A percentile compares a stretch with the other conserved stretches of the same genome.
Conservation (phyloP, 2,113 vertebrate genomes). For the Gymnorhina tibicen region DNA sequence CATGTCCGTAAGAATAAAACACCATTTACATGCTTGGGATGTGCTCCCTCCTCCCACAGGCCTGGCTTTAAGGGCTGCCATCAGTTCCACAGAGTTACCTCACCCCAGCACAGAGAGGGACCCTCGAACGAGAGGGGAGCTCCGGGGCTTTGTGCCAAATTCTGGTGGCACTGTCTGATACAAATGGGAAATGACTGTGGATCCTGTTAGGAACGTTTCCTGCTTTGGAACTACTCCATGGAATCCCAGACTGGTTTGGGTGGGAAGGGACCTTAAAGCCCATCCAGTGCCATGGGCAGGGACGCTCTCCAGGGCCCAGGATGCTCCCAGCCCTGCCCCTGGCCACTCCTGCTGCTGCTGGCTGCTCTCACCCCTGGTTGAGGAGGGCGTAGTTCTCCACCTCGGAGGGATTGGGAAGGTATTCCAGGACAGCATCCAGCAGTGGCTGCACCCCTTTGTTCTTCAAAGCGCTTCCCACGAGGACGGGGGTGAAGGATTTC, state of each 20-base stretch:
- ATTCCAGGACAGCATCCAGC: conserved; percentile 88
- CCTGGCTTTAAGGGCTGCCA: background rate
- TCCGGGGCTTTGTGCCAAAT: background rate
- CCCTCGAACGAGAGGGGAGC: background rate
- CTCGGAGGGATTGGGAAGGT: conserved; percentile 89
- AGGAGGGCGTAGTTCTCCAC: conserved; percentile 88
- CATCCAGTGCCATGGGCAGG: background rate
- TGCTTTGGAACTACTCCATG: background rate
- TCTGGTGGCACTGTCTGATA: background rate
- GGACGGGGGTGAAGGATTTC: conserved; percentile 86
- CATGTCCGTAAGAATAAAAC: background rate
- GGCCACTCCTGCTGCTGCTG: background rate
- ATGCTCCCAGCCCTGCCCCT: background rate
- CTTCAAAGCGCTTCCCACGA: conserved; percentile 92
- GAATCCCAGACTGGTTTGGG: background rate
- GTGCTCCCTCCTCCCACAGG: background rate
- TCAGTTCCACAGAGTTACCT: background rate
- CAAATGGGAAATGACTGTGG: rapidly evolving
- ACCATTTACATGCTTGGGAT: background rate
- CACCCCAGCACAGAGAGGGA: background rate
- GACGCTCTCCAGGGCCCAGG: background rate
- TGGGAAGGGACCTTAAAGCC: background rate
- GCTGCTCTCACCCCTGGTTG: conserved; percentile 80
- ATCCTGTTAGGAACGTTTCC: background rate
- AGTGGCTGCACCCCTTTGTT: conserved; percentile 96